Evolutionary conservation across 2,113 vertebrate species (phyloP).

Genomic region (Papio anubis): DNA sequence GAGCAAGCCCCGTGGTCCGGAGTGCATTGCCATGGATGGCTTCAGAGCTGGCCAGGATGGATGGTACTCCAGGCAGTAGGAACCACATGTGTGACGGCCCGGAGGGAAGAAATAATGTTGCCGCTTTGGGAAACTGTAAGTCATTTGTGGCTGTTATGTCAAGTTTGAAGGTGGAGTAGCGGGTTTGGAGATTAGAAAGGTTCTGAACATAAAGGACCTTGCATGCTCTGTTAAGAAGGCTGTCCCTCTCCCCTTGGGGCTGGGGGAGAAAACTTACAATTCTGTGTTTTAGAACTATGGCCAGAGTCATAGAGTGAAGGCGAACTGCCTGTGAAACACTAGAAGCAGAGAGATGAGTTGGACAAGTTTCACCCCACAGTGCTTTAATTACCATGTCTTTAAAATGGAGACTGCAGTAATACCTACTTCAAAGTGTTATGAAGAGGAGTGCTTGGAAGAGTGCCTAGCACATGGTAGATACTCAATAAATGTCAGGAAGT

Average conservation of each 20-base stretch:
- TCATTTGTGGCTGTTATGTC: not conserved
- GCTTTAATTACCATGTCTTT: not conserved
- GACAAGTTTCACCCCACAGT: not conserved
- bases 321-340: too few species aligned
- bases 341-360: not conserved
- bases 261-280: not conserved
- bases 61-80: not conserved
- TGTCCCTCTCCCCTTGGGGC: not conserved
- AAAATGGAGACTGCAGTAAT: not conserved
- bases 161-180: not conserved
- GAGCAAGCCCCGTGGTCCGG: not conserved
- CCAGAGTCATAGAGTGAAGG: not conserved
- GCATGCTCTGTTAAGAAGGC: not conserved
- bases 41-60: not conserved
- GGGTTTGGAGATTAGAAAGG: slow-evolving; percentile 22
- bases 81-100: not conserved
- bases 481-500: not conserved
- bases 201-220: not conserved
- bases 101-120: not conserved
- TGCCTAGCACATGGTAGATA: not conserved
- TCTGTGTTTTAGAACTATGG: not conserved
- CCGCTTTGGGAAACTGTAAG: not conserved
- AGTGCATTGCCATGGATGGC: not conserved
- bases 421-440: not conserved
- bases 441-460: not conserved